phyloP scores from a whole-genome alignment of 1,140 invertebrate genomes.

The Gryon sp. region DNA sequence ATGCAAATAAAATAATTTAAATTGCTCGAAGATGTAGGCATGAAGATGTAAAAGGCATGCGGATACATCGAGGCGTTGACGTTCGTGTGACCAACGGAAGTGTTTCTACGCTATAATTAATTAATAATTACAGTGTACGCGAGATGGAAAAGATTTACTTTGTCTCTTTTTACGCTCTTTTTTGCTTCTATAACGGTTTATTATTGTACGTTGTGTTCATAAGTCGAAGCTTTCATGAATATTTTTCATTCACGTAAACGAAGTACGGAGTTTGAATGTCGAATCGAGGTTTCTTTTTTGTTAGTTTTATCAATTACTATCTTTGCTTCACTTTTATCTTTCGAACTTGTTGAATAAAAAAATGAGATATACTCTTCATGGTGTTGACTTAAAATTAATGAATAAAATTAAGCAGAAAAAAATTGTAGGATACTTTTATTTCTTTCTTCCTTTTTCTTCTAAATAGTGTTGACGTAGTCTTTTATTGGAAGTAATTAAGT shows the following conservation, averaged over 20 bases:
- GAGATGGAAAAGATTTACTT: not conserved
- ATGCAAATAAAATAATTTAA: constrained; percentile 57
- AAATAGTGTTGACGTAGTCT: constrained; percentile 23
- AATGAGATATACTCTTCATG: constrained; percentile 28
- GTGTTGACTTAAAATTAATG: constrained; percentile 20
- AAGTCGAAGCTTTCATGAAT: constrained; percentile 25
- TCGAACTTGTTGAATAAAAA: not conserved
- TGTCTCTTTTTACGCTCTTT: not conserved
- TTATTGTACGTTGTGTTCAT: constrained; percentile 20
- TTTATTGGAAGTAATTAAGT: constrained; percentile 14
- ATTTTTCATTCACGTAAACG: constrained; percentile 36
- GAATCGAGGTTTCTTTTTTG: constrained; percentile 43
- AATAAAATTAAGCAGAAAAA: constrained; percentile 39
- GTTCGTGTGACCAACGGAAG: constrained; percentile 50
- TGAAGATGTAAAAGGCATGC: constrained; percentile 48
- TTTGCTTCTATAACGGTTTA: constrained; percentile 17
- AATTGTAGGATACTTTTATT: no score
- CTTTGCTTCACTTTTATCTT: not conserved
- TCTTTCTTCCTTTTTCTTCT: not conserved
- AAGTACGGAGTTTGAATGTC: constrained; percentile 32
- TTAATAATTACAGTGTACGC: constrained; percentile 40
- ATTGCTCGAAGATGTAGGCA: constrained; percentile 20
- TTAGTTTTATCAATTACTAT: constrained; percentile 1
- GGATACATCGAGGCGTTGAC: constrained; percentile 43
- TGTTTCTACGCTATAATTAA: constrained; percentile 39